These are phyloP conservation scores for Cromileptes altivelis DNA, from an alignment of 2,113 vertebrate species.

Conservation along the genomic window DNA sequence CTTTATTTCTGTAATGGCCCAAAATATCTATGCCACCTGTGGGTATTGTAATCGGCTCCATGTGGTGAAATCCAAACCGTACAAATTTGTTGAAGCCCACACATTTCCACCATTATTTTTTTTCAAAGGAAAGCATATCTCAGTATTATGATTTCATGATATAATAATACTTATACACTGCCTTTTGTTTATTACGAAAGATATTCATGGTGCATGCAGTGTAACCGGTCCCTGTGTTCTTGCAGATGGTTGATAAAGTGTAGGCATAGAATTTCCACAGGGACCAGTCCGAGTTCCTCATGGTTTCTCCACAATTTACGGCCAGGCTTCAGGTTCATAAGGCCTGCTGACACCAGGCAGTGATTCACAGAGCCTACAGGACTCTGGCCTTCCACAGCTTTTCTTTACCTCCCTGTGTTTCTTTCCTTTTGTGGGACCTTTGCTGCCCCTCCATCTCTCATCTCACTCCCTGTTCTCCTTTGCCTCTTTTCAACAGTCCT, in stretches of 20 bases:
- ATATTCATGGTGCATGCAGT: not conserved
- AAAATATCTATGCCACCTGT: constrained; percentile 41
- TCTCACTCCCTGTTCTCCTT: constrained; percentile 19
- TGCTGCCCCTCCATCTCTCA: constrained; percentile 31
- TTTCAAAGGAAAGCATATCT: not conserved
- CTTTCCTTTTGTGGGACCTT: constrained; percentile 35
- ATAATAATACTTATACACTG: not conserved
- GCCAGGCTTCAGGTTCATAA: constrained; percentile 25
- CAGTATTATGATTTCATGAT: constrained; percentile 5
- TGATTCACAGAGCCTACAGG: constrained; percentile 46
- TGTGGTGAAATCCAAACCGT: constrained; percentile 38
- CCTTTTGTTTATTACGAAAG: not conserved
- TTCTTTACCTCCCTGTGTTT: constrained; percentile 23
- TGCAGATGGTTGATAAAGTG: constrained; percentile 11
- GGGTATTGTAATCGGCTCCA: constrained; percentile 37
- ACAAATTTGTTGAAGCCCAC: constrained; percentile 1
- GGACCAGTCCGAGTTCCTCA: not conserved
- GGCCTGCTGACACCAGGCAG: constrained; percentile 32
- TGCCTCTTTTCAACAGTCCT: constrained; percentile 15
- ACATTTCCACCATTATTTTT: not conserved
- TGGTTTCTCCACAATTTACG: constrained; percentile 48
- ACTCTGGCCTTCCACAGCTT: constrained; percentile 22
- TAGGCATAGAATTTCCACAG: not conserved
- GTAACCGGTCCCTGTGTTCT: constrained; percentile 14
- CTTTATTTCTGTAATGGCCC: constrained; percentile 33